A percentile compares a stretch with the other conserved stretches of the same genome.
Conservation (phyloP, 2,888 invertebrate species). For the Pristionchus mayeri region DNA sequence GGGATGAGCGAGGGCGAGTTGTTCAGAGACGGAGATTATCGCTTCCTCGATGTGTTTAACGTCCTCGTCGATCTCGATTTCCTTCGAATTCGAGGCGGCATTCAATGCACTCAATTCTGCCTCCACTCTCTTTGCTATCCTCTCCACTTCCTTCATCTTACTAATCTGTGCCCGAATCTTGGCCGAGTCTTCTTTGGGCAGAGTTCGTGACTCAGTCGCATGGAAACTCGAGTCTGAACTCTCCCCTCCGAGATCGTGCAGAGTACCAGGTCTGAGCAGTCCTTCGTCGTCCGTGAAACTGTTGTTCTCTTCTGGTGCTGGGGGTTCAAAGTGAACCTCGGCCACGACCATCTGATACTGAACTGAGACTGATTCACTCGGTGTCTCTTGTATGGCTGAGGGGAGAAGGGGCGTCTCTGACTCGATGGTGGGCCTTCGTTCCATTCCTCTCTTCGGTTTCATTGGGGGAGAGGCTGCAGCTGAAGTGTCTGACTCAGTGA, state of each 20-base stretch:
- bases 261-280: conserved; percentile 23
- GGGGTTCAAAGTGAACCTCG: background rate
- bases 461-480: background rate
- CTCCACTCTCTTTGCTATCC: conserved; percentile 57
- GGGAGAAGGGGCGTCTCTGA: background rate
- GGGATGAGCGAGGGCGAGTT: conserved; percentile 60
- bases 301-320: background rate
- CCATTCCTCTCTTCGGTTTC: conserved; percentile 36
- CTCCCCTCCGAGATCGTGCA: conserved; percentile 19
- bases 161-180: conserved; percentile 45
- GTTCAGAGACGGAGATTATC: conserved; percentile 68
- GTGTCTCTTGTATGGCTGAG: background rate
- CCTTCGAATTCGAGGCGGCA: conserved; percentile 28
- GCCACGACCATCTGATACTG: background rate
- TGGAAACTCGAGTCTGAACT: conserved; percentile 35
- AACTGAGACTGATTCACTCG: background rate
- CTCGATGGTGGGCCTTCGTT: conserved; percentile 42
- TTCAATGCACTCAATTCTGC: conserved; percentile 53
- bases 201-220: conserved; percentile 37
- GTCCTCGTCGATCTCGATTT: conserved; percentile 52
- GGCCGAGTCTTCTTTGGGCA: conserved; percentile 10
- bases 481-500: conserved; percentile 23
- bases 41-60: conserved; percentile 66
- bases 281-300: conserved; percentile 27
- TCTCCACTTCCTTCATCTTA: conserved; percentile 56